Percentiles rank a stretch among this genome's conserved stretches.
Evolutionary conservation across 2,797 vertebrate genomes (phyloP).

Genomic region (Sardinella longiceps): DNA sequence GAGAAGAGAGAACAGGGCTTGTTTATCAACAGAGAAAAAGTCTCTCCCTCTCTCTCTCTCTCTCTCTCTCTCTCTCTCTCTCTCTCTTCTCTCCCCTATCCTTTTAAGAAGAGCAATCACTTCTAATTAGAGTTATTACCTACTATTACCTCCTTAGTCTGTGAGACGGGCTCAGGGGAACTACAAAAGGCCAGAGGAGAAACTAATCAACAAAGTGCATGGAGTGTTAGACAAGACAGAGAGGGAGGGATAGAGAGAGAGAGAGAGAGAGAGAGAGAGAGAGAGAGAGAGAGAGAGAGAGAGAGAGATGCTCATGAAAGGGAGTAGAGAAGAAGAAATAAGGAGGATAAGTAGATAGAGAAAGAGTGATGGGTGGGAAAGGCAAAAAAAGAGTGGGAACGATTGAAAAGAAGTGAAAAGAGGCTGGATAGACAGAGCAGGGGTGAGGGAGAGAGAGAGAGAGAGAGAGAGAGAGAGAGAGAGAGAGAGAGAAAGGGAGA

Average conservation of each 20-base stretch:
- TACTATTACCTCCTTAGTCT: conserved; percentile 58
- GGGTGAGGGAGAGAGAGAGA: neutral
- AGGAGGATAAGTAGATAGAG: neutral
- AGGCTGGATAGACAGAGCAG: neutral
- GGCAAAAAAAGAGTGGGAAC: neutral
- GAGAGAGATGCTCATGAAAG: neutral
- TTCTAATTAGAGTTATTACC: conserved; percentile 73
- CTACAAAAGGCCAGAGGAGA: neutral
- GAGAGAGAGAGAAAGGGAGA: neutral
- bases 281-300: neutral
- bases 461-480: neutral
- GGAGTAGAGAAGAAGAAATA: neutral
- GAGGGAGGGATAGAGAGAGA: neutral
- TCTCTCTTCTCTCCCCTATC: conserved; percentile 37
- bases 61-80: neutral
- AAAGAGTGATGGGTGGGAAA: neutral
- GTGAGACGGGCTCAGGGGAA: neutral
- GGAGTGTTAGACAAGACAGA: neutral
- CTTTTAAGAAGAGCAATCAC: conserved; percentile 63
- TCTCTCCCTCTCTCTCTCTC: neutral
- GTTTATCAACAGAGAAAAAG: conserved; percentile 69
- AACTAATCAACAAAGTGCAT: conserved; percentile 16
- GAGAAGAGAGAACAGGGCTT: conserved; percentile 67
- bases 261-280: neutral
- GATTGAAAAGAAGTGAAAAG: neutral